Evolutionary conservation across 2,888 invertebrate genomes (phyloP).

Genomic region (Cremastinae sp.): DNA sequence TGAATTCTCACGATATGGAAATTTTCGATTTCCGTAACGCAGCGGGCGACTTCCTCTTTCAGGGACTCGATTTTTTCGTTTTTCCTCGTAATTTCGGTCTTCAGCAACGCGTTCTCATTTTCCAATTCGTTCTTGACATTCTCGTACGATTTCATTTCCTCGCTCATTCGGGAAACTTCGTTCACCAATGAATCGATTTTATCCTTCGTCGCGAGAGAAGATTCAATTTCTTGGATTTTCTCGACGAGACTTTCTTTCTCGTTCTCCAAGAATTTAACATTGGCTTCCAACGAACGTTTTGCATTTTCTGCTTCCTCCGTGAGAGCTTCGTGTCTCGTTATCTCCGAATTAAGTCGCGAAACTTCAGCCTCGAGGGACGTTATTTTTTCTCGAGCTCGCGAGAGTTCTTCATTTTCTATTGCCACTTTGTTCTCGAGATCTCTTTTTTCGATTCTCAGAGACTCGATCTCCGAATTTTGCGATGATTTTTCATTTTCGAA

Average conservation of each 20-base stretch:
- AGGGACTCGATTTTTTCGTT: slow-evolving; percentile 19
- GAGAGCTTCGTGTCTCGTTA: slow-evolving; percentile 21
- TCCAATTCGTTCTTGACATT: slow-evolving; percentile 9
- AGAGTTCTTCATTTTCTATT: slow-evolving; percentile 33
- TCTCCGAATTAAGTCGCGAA: neutral
- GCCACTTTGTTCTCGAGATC: too few relatives aligned
- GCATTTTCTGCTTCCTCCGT: slow-evolving; percentile 39
- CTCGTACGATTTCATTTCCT: slow-evolving; percentile 13
- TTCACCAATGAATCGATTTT: slow-evolving; percentile 26
- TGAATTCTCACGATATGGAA: slow-evolving; percentile 7
- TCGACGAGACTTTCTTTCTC: slow-evolving; percentile 33
- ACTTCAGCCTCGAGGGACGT: slow-evolving; percentile 20
- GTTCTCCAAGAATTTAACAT: slow-evolving; percentile 5
- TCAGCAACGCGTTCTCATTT: too few relatives aligned
- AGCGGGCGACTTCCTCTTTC: slow-evolving; percentile 8
- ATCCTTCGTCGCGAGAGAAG: slow-evolving; percentile 6
- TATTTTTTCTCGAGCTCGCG: slow-evolving; percentile 15
- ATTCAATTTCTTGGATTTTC: slow-evolving; percentile 25
- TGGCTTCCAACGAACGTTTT: slow-evolving; percentile 3
- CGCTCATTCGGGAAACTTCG: slow-evolving; percentile 26
- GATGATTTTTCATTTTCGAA: slow-evolving; percentile 10
- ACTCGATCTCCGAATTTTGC: neutral
- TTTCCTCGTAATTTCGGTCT: slow-evolving; percentile 10
- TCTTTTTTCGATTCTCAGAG: neutral
- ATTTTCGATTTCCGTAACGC: slow-evolving; percentile 24